Evolutionary conservation across 2,113 vertebrate species (phyloP).

Genomic region (Penelope pileata): DNA sequence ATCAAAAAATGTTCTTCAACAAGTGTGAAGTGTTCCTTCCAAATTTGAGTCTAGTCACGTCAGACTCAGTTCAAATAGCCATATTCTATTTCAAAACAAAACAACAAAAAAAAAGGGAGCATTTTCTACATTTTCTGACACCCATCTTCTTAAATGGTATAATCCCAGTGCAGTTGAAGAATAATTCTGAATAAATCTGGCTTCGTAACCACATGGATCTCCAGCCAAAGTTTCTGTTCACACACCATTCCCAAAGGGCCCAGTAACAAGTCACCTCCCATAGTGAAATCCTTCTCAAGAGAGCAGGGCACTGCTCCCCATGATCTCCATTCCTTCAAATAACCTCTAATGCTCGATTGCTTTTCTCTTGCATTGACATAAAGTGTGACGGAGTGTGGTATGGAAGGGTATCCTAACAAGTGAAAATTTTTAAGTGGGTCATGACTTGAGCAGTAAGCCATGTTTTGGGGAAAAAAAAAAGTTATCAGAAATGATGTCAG

Average conservation of each 20-base stretch:
- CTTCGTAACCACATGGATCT: background rate
- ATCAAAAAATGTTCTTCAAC: background rate
- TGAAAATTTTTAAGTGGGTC: background rate
- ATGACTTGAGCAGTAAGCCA: background rate
- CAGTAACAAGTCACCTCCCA: background rate
- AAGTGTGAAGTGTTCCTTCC: background rate
- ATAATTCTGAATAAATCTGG: background rate
- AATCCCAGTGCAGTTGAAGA: background rate
- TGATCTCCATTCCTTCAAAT: background rate
- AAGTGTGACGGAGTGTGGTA: background rate
- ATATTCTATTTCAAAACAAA: constrained; percentile 38
- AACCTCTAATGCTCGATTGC: background rate
- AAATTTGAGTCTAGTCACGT: background rate
- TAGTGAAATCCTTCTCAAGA: background rate
- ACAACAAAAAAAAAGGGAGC: background rate
- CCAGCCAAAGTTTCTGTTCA: background rate
- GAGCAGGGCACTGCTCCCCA: background rate
- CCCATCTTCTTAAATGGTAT: background rate
- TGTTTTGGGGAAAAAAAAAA: background rate
- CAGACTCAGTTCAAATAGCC: background rate
- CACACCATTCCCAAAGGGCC: background rate
- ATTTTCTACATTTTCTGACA: constrained; percentile 20
- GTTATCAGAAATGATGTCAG: background rate
- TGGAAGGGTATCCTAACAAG: background rate
- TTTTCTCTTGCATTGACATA: rapidly evolving